A percentile compares a stretch with the other conserved stretches of the same genome.
Conservation (phyloP, 2,888 invertebrate genomes). For the Matsumyia berberina region DNA sequence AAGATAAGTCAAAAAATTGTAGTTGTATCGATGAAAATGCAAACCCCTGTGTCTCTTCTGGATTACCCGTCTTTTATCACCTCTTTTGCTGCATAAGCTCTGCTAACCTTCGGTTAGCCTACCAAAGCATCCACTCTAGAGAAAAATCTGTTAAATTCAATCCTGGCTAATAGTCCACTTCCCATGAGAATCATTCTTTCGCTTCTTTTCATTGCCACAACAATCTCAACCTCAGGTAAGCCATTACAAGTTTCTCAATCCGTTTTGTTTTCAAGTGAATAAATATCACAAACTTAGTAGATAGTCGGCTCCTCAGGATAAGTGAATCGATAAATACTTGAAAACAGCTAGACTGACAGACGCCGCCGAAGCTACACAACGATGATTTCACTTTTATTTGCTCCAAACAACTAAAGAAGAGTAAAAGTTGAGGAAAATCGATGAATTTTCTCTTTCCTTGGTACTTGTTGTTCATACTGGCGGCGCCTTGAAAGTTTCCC, state of each 20-base stretch:
- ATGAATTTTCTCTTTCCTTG: not conserved
- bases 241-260: constrained; percentile 28
- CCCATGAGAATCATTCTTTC: too few species aligned
- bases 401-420: not conserved
- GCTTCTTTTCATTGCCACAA: not conserved
- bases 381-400: constrained; percentile 20
- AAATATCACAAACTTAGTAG: not conserved
- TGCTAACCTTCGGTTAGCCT: too few species aligned
- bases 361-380: constrained; percentile 30
- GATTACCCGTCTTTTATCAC: too few species aligned
- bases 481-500: constrained; percentile 11
- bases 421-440: constrained; percentile 23
- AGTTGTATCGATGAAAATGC: too few species aligned
- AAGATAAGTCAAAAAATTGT: too few species aligned
- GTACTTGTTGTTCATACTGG: not conserved
- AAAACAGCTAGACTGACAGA: constrained; percentile 64
- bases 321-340: constrained; percentile 64
- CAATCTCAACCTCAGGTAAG: constrained; percentile 11
- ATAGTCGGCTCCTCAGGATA: constrained; percentile 1
- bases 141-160: too few species aligned
- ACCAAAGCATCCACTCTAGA: too few species aligned
- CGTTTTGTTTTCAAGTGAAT: constrained; percentile 2
- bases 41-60: too few species aligned
- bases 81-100: too few species aligned
- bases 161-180: too few species aligned